A percentile compares a stretch with the other conserved stretches of the same genome.
These are phyloP conservation scores for Chironomus striatipennis DNA, from an alignment of 1,140 invertebrate genomes.

Conservation along the genomic window DNA sequence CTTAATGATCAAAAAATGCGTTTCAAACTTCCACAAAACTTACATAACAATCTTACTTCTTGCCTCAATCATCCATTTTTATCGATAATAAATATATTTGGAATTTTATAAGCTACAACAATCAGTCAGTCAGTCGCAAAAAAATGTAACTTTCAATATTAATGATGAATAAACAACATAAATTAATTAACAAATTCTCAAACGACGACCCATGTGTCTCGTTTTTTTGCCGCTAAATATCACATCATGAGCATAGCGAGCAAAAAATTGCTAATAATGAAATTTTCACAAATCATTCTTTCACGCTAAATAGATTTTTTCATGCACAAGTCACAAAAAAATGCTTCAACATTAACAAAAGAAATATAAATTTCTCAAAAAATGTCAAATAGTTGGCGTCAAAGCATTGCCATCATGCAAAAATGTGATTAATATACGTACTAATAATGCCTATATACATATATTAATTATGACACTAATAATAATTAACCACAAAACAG, in stretches of 20 bases:
- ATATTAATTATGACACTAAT: constrained; percentile 3
- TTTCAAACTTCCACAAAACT: no score
- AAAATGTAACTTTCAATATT: no score
- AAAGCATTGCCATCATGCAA: neutral
- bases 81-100: no score
- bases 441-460: neutral
- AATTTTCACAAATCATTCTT: constrained; percentile 14
- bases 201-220: neutral
- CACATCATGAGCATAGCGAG: neutral
- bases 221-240: neutral
- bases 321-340: neutral
- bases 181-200: neutral
- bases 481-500: neutral
- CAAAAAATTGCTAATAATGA: neutral
- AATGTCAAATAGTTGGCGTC: neutral
- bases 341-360: neutral
- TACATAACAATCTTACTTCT: no score
- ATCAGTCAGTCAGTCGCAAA: no score
- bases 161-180: neutral
- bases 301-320: constrained; percentile 2
- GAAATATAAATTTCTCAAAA: neutral
- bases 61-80: no score
- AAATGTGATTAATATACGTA: neutral
- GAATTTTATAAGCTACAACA: no score
- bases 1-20: no score